phyloP scores from a whole-genome alignment of 1,140 invertebrate species.

The Nasonia giraulti region DNA sequence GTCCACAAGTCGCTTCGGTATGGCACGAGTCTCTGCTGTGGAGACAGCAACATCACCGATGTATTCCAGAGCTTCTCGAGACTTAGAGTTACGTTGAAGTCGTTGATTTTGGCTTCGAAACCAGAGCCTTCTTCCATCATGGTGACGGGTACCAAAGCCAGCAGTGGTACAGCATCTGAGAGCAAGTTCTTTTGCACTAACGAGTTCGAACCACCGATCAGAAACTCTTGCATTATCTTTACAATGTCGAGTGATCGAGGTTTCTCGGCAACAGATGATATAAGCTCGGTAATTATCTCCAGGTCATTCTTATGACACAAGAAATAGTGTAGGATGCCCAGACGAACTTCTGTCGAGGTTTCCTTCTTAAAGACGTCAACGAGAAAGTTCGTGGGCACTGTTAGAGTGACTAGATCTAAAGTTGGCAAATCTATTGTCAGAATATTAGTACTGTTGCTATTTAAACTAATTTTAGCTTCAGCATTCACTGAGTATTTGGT shows the following conservation, averaged over 20 bases:
- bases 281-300: slow-evolving; percentile 80
- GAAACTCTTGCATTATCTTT: slow-evolving; percentile 84
- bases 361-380: slow-evolving; percentile 81
- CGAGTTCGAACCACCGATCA: slow-evolving; percentile 82
- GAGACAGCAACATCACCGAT: slow-evolving; percentile 86
- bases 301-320: slow-evolving; percentile 83
- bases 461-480: slow-evolving; percentile 3
- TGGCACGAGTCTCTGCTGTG: slow-evolving; percentile 85
- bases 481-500: slow-evolving; percentile 51
- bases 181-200: slow-evolving; percentile 83
- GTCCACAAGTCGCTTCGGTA: slow-evolving; percentile 89
- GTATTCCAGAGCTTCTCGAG: slow-evolving; percentile 86
- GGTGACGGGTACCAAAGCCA: slow-evolving; percentile 83
- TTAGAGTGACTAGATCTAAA: slow-evolving; percentile 81
- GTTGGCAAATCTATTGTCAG: slow-evolving; percentile 80
- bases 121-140: slow-evolving; percentile 74
- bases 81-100: slow-evolving; percentile 73
- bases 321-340: slow-evolving; percentile 87
- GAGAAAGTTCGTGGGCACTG: slow-evolving; percentile 78
- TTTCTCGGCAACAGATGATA: slow-evolving; percentile 73
- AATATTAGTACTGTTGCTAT: slow-evolving; percentile 52
- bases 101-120: slow-evolving; percentile 75
- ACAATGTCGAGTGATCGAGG: slow-evolving; percentile 75
- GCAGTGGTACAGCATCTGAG: slow-evolving; percentile 79
- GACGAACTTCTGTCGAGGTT: slow-evolving; percentile 79